Base-by-base conservation (phyloP, 2,888 invertebrate genomes). In the Drosophila infuscata region DNA sequence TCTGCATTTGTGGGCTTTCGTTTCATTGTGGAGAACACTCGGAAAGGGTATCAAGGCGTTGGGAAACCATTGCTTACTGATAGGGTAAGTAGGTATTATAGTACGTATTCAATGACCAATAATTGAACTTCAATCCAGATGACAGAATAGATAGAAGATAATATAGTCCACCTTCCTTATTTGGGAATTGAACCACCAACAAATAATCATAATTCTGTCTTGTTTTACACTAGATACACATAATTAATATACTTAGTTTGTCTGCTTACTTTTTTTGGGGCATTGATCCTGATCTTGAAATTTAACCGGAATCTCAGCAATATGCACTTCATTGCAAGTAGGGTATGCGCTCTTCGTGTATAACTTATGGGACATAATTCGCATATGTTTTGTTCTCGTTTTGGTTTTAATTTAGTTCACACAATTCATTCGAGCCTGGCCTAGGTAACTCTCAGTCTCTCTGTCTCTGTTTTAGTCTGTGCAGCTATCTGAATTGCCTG, bases 401-500 rank as follows among this genome's bases (percentile, higher is more conserved):
- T 84, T 67, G 74, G 68, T 75, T 76, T 84, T 77, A 82, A 85
- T 85, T 88, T 76, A 51, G 87, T 87, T 87, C 87, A 87, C 87
- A 87, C 87, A 87, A 87, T 87, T 88, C 86, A 86, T 87, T 86
- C 82, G 84, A 74, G 78, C 75, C 77, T 76, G 82, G 81, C 67
- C 82, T 80, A 83, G 77, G 79, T 78, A 74, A 82, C 74, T 77
- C 74, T 76, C 73, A 74, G 75, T 72, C 52, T 59, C 48, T 36
- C 62, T 66, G 63, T 59, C 58, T 67, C 58, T 35, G 59, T 70
- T 58, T 70, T 41, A 59, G 61, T 77, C 63, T 61, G 33, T 64
- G 66, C 64, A 64, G 49, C 59, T 62, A 64, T 52, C 59, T 65
- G 70, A 71, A 59, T 78, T 72, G 87, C 70, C 72, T 73, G 76